Conservation (phyloP, 1,140 invertebrate species). For the Drosophila ohnishii region DNA sequence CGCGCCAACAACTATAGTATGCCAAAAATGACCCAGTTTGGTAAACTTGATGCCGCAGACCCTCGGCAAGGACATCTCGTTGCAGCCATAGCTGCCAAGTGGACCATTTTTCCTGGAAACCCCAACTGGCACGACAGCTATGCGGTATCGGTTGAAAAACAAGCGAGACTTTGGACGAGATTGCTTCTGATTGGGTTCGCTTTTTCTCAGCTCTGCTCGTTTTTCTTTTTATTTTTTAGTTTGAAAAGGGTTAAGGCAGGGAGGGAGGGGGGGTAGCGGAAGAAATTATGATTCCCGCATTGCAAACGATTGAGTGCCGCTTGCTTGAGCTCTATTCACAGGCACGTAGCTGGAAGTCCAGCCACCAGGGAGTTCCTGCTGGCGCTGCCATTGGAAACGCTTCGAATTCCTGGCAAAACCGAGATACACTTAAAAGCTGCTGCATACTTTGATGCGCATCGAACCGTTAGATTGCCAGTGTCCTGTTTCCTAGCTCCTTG, state of each 20-base stretch:
- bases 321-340: conserved; percentile 28
- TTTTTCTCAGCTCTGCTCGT: conserved; percentile 9
- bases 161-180: conserved; percentile 21
- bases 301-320: conserved; percentile 29
- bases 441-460: conserved; percentile 68
- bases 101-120: conserved; percentile 30
- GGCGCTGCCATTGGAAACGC: conserved; percentile 29
- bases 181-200: conserved; percentile 31
- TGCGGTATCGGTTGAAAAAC: conserved; percentile 22
- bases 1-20: conserved; percentile 41
- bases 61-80: conserved; percentile 43
- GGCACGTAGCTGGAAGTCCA: conserved; percentile 19
- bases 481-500: conserved; percentile 27
- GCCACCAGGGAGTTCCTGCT: conserved; percentile 12
- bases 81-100: conserved; percentile 56
- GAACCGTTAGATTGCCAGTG: conserved; percentile 60
- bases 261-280: background rate
- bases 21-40: conserved; percentile 75
- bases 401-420: conserved; percentile 34
- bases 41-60: conserved; percentile 32
- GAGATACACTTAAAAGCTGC: conserved; percentile 44
- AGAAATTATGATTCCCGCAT: conserved; percentile 38
- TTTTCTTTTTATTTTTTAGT: conserved; percentile 14
- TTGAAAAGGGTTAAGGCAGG: conserved; percentile 20
- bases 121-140: conserved; percentile 21